Evolutionary conservation across 2,797 vertebrate species (phyloP), one percentile per base, ranked within the genome.

Genomic region (Spheniscus humboldti): DNA sequence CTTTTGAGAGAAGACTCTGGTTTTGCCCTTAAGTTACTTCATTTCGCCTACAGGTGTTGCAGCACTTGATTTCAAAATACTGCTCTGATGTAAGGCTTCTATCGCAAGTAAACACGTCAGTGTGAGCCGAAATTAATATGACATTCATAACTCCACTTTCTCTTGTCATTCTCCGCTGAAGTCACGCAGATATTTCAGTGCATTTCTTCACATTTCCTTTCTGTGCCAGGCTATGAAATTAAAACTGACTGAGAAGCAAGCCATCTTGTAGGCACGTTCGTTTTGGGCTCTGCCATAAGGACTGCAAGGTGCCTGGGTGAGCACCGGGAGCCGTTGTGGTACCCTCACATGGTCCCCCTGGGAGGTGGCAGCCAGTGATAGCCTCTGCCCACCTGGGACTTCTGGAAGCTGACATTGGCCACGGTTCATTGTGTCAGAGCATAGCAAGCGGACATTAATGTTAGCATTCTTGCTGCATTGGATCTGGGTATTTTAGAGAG

Each of bases 221-320:
- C 59, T 48, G 22, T 62, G 39, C 43, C 56, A 69, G 74, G 39
- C 39, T 66, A 33, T 69, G 80, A 85, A 85, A 85, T 73, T 50
- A 79, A 92, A 95, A 69, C 69, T 0, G 0, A 79, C 28, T 0
- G 3, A 71, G 72, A 76, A 73, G 52, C 43, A 57, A 86, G 27
- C 11, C 13, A 8, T 27, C 23, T 30, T n/a, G 24, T 27, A 64
- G 48, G 8, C 15, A 48, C 0, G 0, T 52, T 35, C 0, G 0
- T 41, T 74, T 64, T 56, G 63, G 56, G 13, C 15, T 55, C 47
- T 82, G 52, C 35, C 31, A 3, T 18, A 68, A 75, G 11, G 66
- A 85, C 27, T 74, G 48, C 43, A 37, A 23, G 56, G 64, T 50
- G 50, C 10, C 31, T 47, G 23, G 23, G 31, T 43, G 63, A 88